Evolutionary conservation across 2,797 vertebrate genomes (phyloP), one percentile per base, ranked within the genome.

Genomic region (Choloepus didactylus): DNA sequence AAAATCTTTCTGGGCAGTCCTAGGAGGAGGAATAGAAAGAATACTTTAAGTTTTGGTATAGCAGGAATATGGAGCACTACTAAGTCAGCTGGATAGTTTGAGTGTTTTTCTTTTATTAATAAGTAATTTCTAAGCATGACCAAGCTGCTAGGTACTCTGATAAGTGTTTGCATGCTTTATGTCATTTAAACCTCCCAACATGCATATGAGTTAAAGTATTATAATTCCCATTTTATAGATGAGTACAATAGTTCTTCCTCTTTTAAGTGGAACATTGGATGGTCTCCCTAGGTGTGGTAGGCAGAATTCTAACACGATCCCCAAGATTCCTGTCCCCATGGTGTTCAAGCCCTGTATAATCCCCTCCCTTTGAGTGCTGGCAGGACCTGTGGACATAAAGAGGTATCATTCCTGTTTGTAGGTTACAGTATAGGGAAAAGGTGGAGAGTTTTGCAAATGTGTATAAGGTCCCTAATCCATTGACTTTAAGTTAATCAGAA

Each of bases 321-420:
- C 51, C 18, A 60, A n/a, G 25, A 72, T 79, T 75, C 19, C 54
- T 41, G 10, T 6, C 77, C 9, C 46, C 46, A 49, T 41, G 5
- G 0, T 15, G 18, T 2, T 21, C 9, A 69, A 1, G 29, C 5
- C 1, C 19, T 44, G 5, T 8, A 23, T 15, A 70, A 64, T 60
- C 31, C 46, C 8, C 38, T 8, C n/a, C 51, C 59, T 86, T 21
- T 79, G 27, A 67, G 29, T 41, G 16, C 38, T 38, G 5, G 4
- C 25, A 79, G 51, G 21, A 54, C 75, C 29, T n/a, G 1, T 12
- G 14, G 59, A 25, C 15, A 23, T 67, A 41, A 9, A n/a, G 15
- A 6, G 9, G 35, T 35, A 6, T 18, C 8, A 31, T 2, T 54
- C 25, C 56, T 3, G 11, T 25, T 25, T 46, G 19, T 49, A 41